A percentile compares a stretch with the other conserved stretches of the same genome.
Evolutionary conservation across 1,140 invertebrate genomes (phyloP).

Genomic region (Heliconius himera): DNA sequence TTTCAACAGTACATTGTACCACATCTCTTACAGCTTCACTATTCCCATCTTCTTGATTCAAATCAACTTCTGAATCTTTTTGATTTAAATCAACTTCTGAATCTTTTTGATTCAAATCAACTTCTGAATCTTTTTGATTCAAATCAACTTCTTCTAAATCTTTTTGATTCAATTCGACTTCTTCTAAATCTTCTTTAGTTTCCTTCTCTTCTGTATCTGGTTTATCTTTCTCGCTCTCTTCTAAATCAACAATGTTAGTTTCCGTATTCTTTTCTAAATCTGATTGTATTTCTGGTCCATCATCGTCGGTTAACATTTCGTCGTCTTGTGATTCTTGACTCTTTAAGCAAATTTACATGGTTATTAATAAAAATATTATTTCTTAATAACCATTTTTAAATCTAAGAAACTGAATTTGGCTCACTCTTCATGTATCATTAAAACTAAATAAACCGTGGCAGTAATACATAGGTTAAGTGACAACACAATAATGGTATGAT

Average conservation of each 20-base stretch:
- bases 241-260: background rate
- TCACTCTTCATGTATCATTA: too few species aligned
- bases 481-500: too few species aligned
- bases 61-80: constrained; percentile 20
- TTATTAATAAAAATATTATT: background rate
- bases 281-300: constrained; percentile 50
- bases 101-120: constrained; percentile 5
- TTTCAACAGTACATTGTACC: constrained; percentile 23
- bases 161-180: constrained; percentile 13
- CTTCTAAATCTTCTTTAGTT: constrained; percentile 21
- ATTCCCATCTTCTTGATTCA: constrained; percentile 5
- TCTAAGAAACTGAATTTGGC: too few species aligned
- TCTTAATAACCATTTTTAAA: too few species aligned
- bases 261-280: constrained; percentile 42
- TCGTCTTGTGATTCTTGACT: constrained; percentile 60
- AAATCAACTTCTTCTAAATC: constrained; percentile 13
- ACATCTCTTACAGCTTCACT: background rate
- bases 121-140: constrained; percentile 10
- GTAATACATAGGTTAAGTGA: too few species aligned
- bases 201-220: constrained; percentile 29
- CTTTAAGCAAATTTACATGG: constrained; percentile 26
- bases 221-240: constrained; percentile 22
- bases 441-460: too few species aligned
- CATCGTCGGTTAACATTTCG: constrained; percentile 65
- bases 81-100: constrained; percentile 20